These are phyloP conservation scores for Sula dactylatra DNA, from an alignment of 2,113 vertebrate genomes.

Conservation along the genomic window DNA sequence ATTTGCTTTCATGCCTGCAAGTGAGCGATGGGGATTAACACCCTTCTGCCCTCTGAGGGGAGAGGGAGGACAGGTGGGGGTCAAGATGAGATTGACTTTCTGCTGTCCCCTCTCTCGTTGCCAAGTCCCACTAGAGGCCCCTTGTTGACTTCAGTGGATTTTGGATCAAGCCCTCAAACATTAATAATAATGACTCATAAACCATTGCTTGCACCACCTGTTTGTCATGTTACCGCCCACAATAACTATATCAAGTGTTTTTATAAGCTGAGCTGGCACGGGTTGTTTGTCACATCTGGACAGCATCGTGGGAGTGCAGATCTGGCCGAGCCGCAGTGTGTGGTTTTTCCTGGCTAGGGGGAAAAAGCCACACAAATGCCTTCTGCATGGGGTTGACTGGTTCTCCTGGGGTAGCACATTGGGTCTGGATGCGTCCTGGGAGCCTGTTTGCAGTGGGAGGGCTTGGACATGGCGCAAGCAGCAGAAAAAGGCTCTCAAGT, in stretches of 20 bases:
- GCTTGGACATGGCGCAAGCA: neutral
- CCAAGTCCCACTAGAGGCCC: neutral
- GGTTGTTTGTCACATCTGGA: slow-evolving; percentile 45
- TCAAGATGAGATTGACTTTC: neutral
- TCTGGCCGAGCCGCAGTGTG: neutral
- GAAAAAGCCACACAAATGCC: neutral
- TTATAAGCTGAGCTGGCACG: slow-evolving; percentile 2
- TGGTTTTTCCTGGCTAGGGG: neutral
- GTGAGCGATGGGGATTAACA: neutral
- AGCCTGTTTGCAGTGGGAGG: neutral
- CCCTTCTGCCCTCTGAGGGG: neutral
- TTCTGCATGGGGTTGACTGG: rapidly evolving
- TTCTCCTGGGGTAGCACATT: neutral
- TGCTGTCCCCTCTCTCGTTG: neutral
- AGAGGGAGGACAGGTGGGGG: neutral
- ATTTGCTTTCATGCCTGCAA: neutral
- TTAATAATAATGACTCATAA: slow-evolving; percentile 30
- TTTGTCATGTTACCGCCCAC: slow-evolving; percentile 20
- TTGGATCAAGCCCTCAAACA: neutral
- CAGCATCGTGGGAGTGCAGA: neutral
- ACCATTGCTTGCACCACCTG: neutral
- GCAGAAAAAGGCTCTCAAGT: neutral
- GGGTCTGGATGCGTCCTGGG: neutral
- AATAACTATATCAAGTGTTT: neutral
- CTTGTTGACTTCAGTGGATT: neutral